Base-by-base conservation (phyloP, 2,797 vertebrate genomes). In the Eidolon dupreanum region DNA sequence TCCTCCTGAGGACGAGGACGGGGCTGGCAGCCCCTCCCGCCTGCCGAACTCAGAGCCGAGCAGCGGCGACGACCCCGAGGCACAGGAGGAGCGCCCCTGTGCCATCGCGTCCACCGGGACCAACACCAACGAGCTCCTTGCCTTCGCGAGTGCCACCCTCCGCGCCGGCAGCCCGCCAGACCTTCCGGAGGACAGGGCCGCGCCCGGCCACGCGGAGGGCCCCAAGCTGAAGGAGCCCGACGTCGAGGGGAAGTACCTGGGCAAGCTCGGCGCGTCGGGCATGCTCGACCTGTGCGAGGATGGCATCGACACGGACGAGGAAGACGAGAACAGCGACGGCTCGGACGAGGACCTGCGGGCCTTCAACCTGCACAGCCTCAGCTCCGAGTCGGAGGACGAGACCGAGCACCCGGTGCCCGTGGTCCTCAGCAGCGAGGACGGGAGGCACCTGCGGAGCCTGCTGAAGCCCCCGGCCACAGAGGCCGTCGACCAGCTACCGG, bases 251-350 rank as follows among this genome's bases (percentile, higher is more conserved):
- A 99, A 99, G 53, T 99, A 99, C 95, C 98, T 99, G 0, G 99
- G 99, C 63, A 99, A 99, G 82, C 98, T 99, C 0, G 98, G 99
- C 0, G 98, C 98, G 82, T 97, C 98, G 0, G 98, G 98, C 0
- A 92, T 98, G 84, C 96, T 98, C 0, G 99, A 99, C 33, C 98
- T 98, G 15, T 98, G 98, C 0, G 99, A 99, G 98, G 99, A 99
- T 0, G 99, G 99, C 0, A 98, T 99, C 26, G 99, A 99, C 10
- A 99, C 99, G 0, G 99, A 99, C 6, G 99, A 99, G 98, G 99
- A 99, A 96, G 99, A 99, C 24, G 99, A 99, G 97, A 99, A 99
- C 98, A 99, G 99, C 2, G 99, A 99, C 0, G 99, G 99, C 97
- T 99, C 99, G 0, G 99, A 99, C 0, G 99, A 99, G 0, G 99